phyloP scores from a whole-genome alignment of 2,113 vertebrate genomes.

The Callipepla squamata region DNA sequence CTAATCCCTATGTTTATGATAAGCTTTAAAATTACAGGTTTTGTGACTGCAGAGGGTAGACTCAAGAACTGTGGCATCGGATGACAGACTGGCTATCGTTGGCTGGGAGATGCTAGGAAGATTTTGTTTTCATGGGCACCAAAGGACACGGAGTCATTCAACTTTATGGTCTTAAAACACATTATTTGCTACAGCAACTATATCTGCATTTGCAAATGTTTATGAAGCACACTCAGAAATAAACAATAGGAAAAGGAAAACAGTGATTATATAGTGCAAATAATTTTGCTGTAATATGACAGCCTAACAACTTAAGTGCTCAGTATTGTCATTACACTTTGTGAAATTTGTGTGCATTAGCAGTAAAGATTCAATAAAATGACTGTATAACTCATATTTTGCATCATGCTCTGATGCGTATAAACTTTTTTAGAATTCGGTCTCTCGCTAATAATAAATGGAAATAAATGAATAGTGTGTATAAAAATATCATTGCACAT shows the following conservation, averaged over 20 bases:
- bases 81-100: background rate
- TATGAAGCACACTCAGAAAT: slow-evolving; percentile 71
- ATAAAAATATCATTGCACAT: slow-evolving; percentile 27
- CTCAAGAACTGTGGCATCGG: background rate
- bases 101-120: background rate
- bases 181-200: slow-evolving; percentile 55
- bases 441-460: slow-evolving; percentile 48
- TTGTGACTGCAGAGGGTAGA: background rate
- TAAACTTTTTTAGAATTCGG: slow-evolving; percentile 11
- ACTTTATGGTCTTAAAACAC: slow-evolving; percentile 43
- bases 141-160: slow-evolving; percentile 37
- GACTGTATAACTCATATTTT: slow-evolving; percentile 76
- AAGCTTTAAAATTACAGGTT: background rate
- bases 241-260: slow-evolving; percentile 72
- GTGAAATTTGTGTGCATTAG: slow-evolving; percentile 77
- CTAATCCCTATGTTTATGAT: background rate
- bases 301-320: slow-evolving; percentile 81
- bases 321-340: slow-evolving; percentile 78
- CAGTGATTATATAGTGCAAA: slow-evolving; percentile 74
- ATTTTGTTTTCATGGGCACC: background rate
- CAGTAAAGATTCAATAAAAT: slow-evolving; percentile 77
- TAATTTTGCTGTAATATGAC: slow-evolving; percentile 82
- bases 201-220: slow-evolving; percentile 61
- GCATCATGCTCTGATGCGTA: slow-evolving; percentile 54
- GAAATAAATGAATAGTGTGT: slow-evolving; percentile 44